These are phyloP conservation scores for Chrysopa pallens DNA, from an alignment of 1,140 invertebrate genomes.

Conservation along the genomic window DNA sequence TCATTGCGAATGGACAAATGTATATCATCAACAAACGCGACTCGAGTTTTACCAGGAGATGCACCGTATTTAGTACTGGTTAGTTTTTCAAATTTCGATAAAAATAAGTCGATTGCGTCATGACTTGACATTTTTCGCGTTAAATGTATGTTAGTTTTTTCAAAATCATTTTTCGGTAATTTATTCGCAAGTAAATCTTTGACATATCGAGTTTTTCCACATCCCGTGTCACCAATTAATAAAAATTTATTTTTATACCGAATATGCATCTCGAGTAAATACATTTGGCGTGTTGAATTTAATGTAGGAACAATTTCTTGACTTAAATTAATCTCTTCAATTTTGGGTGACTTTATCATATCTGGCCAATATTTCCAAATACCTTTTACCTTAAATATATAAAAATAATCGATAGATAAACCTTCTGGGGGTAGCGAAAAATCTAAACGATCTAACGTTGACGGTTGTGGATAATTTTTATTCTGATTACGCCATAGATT, in stretches of 20 bases:
- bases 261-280: slow-evolving; percentile 48
- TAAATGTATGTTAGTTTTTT: slow-evolving; percentile 71
- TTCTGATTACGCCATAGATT: slow-evolving; percentile 33
- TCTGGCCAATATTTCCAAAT: slow-evolving; percentile 62
- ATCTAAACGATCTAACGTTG: slow-evolving; percentile 42
- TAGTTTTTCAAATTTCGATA: slow-evolving; percentile 67
- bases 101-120: slow-evolving; percentile 71
- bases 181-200: slow-evolving; percentile 71
- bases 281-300: slow-evolving; percentile 57
- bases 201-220: slow-evolving; percentile 81
- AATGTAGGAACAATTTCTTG: slow-evolving; percentile 69
- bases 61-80: slow-evolving; percentile 68
- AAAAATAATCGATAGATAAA: slow-evolving; percentile 63
- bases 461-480: slow-evolving; percentile 41
- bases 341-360: slow-evolving; percentile 32
- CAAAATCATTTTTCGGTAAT: slow-evolving; percentile 50
- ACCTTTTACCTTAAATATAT: slow-evolving; percentile 47
- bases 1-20: slow-evolving; percentile 77
- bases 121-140: slow-evolving; percentile 75
- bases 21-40: slow-evolving; percentile 85
- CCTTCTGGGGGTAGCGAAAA: slow-evolving; percentile 56
- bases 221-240: slow-evolving; percentile 77
- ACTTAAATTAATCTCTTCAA: slow-evolving; percentile 46
- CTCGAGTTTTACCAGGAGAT: slow-evolving; percentile 47
- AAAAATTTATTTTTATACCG: slow-evolving; percentile 48